Base-by-base conservation (phyloP, 2,888 invertebrate genomes). In the Harpagoxenus sublaevis region DNA sequence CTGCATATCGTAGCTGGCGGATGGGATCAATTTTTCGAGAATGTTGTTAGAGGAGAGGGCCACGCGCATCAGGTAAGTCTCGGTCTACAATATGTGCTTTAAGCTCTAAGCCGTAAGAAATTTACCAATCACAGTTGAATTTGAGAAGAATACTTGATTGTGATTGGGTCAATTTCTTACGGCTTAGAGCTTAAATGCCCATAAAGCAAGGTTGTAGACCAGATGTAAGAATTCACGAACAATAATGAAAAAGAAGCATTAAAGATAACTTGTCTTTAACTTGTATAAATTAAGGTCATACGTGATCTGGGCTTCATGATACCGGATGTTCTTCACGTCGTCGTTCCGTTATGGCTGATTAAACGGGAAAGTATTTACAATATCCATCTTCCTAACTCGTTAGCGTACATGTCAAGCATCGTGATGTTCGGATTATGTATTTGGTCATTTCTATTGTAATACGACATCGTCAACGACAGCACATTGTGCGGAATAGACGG, bases 301-400 rank as follows among this genome's bases (percentile, higher is more conserved):
- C 96, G 97, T 15, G 97, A 97, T 94, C 94, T 97, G 87, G 96
- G 96, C 51, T 96, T 97, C 90, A 97, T 97, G 97, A 95, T 96
- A 83, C 97, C 97, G 42, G 97, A 97, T 91, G 93, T 97, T 66
- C 94, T 97, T 53, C 97, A 97, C 91, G 95, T 97, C 42, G 89
- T 96, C 28, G 95, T 97, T 86, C 97, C 97, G 55, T 89, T 96
- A 23, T 95, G 96, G 94, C 94, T 96, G 85, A 92, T 96, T 84
- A 94, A 95, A 70, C 91, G 92, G 83, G 92, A 92, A 84, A 90
- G 89, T 74, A 77, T 86, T 73, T 91, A 93, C 71, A 89, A 86
- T 85, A 78, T 68, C 12, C 79, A 79, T 48, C 92, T 95, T 87
- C 95, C 95, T 28, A 94, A 94, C 51, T 88, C 92, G 88, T 88